Conservation (phyloP, 92 coral and sea anemone genomes). For the Paramuricea clavata region DNA sequence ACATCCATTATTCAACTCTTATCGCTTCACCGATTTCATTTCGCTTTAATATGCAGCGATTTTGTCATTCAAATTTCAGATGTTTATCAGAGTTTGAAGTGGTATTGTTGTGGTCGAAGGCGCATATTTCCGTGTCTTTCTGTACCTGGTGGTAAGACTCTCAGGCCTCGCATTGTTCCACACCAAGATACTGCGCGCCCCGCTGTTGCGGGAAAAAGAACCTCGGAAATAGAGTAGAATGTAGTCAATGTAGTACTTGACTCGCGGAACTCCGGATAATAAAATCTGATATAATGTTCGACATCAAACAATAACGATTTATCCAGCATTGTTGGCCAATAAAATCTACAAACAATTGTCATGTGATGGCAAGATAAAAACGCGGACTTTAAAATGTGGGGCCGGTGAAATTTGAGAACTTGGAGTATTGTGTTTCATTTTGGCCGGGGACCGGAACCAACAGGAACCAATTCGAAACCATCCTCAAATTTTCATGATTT, state of each 20-base stretch:
- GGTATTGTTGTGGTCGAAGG: neutral
- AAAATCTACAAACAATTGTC: slow-evolving; percentile 21
- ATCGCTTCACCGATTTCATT: neutral
- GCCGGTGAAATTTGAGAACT: neutral
- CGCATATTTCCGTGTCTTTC: slow-evolving; percentile 1
- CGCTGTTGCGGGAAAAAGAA: neutral
- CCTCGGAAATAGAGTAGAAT: neutral
- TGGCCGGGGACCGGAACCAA: neutral
- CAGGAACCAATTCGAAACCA: neutral
- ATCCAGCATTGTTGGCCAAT: slow-evolving; percentile 6
- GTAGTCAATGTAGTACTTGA: neutral
- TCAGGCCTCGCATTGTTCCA: neutral
- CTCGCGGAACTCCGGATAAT: neutral
- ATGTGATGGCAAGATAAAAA: slow-evolving; percentile 8
- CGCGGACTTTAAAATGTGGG: neutral
- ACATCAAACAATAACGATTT: slow-evolving; percentile 1
- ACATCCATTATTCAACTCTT: neutral
- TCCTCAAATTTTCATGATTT: neutral
- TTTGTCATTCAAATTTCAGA: neutral
- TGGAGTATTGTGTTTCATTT: neutral
- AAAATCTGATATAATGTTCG: neutral
- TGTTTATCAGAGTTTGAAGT: neutral
- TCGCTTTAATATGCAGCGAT: neutral
- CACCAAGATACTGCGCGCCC: neutral
- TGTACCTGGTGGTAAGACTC: neutral